Conservation (phyloP, 2,888 invertebrate species). For the Calliphora vomitoria region DNA sequence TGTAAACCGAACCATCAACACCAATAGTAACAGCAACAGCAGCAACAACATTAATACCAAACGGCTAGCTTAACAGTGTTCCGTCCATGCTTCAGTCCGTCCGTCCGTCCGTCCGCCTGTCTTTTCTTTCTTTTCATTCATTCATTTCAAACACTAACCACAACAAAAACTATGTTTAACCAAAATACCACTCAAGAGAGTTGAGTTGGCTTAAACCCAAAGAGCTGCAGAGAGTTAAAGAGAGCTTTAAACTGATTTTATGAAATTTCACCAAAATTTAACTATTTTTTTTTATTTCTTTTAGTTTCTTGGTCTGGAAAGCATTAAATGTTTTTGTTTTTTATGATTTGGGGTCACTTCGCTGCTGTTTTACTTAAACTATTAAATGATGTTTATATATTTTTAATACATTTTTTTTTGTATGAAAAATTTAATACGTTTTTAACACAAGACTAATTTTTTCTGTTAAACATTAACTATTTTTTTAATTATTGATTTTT, state of each 20-base stretch:
- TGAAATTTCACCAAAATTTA: constrained; percentile 19
- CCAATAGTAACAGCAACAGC: constrained; percentile 59
- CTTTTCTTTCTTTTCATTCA: constrained; percentile 68
- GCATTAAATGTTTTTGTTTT: constrained; percentile 18
- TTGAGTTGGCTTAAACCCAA: neutral
- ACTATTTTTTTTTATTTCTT: constrained; percentile 9
- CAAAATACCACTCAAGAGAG: constrained; percentile 65
- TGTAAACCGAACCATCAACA: constrained; percentile 75
- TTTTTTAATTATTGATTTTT: no score
- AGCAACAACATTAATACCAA: constrained; percentile 10
- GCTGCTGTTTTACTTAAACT: neutral
- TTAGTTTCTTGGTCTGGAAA: neutral
- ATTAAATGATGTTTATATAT: neutral
- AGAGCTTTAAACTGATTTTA: neutral
- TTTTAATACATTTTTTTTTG: neutral
- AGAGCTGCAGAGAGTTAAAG: constrained; percentile 15
- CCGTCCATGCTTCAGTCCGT: neutral
- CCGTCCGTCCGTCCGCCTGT: neutral
- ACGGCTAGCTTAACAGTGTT: constrained; percentile 15
- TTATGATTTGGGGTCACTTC: constrained; percentile 26
- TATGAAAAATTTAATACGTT: neutral
- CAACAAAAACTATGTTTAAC: neutral
- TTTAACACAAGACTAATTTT: neutral
- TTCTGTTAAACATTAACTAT: neutral
- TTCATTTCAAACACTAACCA: constrained; percentile 30